Evolutionary conservation across 2,797 vertebrate species (phyloP), one percentile per base, ranked within the genome.

Genomic region (Cryptoprocta ferox): DNA sequence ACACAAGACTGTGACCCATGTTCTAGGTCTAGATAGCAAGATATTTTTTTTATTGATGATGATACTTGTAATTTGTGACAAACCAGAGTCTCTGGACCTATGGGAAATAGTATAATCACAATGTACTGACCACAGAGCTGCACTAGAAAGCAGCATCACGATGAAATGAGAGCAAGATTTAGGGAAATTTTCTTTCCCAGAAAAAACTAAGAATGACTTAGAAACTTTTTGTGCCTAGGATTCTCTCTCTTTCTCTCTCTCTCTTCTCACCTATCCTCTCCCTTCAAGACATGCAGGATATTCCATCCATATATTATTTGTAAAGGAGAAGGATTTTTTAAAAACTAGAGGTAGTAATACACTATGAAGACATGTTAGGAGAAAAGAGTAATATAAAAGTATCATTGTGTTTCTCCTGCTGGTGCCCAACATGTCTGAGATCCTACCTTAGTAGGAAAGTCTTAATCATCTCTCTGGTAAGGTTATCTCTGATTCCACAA

Each of bases 71-170:
- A 70, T 6, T 70, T 75, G 42, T 86, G 68, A 66, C 32, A 19
- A 79, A 42, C 11, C 50, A 18, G 9, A 45, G 12, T 61, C 0
- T 35, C 11, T 65, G 32, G 19, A 39, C 3, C 8, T 30, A 53
- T 35, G 5, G 2, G 1, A 73, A 70, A 9, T 63, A 35, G 7
- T 35, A 18, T 50, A n/a, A 4, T 10, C 3, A 45, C 12, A 28
- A 0, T 12, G 0, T 35, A 59, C 1, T 6, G 65, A 6, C 1
- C 12, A 24, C 14, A 45, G 3, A 71, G 11, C 2, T 32, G 1
- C 14, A 35, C 2, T 28, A 28, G 9, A 68, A 90, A 76, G 3
- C 0, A 61, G 19, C 13, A 48, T 19, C 19, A 21, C 35, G 0
- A 24, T 28, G 3, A 93, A 50, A 75, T 35, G 15, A 45, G 28